Percentiles rank a stretch among this genome's conserved stretches.
Evolutionary conservation across 2,113 vertebrate species (phyloP).

Genomic region (Holacanthus passer): DNA sequence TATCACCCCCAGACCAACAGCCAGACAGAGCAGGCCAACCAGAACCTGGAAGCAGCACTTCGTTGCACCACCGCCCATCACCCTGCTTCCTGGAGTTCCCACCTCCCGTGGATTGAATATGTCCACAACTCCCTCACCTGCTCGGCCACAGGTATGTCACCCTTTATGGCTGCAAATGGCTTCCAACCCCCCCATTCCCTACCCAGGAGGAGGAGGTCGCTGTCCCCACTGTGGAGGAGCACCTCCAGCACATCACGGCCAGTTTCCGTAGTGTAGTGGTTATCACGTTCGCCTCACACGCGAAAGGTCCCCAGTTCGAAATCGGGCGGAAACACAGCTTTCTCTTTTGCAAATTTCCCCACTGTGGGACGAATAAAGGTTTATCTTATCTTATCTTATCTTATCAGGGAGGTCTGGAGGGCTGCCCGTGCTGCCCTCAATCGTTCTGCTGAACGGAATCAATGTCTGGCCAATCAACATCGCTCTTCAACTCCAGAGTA

Average conservation of each 20-base stretch:
- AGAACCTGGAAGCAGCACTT: background rate
- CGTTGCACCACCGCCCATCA: background rate
- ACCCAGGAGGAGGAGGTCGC: background rate
- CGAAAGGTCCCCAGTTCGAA: constrained; percentile 94
- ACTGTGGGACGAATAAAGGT: no score
- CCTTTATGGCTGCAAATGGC: background rate
- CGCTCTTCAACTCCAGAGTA: background rate
- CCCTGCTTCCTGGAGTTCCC: background rate
- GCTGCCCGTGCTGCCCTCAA: no score
- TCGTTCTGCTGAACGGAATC: no score
- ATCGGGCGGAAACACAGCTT: constrained; percentile 89
- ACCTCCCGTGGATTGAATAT: background rate
- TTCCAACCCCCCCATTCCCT: background rate
- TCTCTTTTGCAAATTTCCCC: no score
- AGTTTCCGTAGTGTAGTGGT: constrained; percentile 83
- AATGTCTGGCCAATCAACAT: no score
- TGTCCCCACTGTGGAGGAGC: no score
- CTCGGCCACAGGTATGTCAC: background rate
- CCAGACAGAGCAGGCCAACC: background rate
- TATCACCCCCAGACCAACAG: background rate
- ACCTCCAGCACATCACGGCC: fast-evolving
- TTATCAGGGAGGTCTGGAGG: no score
- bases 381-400: no score
- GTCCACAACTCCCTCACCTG: background rate
- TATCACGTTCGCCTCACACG: constrained; percentile 86